A percentile compares a stretch with the other conserved stretches of the same genome.
Conservation (phyloP, 2,888 invertebrate species). For the Morpho achilles region DNA sequence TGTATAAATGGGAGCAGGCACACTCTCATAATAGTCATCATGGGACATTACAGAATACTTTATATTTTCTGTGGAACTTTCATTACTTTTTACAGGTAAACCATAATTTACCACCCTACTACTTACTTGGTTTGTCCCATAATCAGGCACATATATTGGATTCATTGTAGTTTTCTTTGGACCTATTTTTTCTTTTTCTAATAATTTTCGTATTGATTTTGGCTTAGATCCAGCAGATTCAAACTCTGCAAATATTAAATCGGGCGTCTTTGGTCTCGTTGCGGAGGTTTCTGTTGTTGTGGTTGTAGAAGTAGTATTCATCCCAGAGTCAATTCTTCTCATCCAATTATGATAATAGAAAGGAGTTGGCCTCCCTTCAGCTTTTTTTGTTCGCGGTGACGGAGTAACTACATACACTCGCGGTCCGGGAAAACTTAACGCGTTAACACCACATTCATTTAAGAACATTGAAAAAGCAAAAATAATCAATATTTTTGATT, state of each 20-base stretch:
- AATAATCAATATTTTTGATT: constrained; percentile 34
- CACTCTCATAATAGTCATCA: constrained; percentile 49
- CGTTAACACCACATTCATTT: constrained; percentile 35
- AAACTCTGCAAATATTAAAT: constrained; percentile 71
- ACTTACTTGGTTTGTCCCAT: constrained; percentile 35
- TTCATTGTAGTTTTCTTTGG: constrained; percentile 39
- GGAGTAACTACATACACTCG: constrained; percentile 69
- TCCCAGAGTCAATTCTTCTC: constrained; percentile 57
- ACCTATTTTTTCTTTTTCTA: constrained; percentile 55
- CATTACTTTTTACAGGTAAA: constrained; percentile 31
- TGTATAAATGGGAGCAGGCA: constrained; percentile 42
- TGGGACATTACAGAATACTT: constrained; percentile 57
- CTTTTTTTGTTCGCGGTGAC: constrained; percentile 43
- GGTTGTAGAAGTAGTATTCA: constrained; percentile 37
- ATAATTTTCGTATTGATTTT: constrained; percentile 62
- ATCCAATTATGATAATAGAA: constrained; percentile 72
- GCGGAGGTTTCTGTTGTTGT: constrained; percentile 35
- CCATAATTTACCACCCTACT: constrained; percentile 38
- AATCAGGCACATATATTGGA: constrained; percentile 61
- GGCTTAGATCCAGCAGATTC: constrained; percentile 52
- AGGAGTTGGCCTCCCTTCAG: constrained; percentile 55
- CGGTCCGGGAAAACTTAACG: constrained; percentile 55
- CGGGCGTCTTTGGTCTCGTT: constrained; percentile 52
- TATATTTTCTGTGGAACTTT: constrained; percentile 40
- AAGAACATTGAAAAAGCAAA: constrained; percentile 44